Conservation (phyloP, 1,140 invertebrate genomes). For the Brachionus calyciflorus region DNA sequence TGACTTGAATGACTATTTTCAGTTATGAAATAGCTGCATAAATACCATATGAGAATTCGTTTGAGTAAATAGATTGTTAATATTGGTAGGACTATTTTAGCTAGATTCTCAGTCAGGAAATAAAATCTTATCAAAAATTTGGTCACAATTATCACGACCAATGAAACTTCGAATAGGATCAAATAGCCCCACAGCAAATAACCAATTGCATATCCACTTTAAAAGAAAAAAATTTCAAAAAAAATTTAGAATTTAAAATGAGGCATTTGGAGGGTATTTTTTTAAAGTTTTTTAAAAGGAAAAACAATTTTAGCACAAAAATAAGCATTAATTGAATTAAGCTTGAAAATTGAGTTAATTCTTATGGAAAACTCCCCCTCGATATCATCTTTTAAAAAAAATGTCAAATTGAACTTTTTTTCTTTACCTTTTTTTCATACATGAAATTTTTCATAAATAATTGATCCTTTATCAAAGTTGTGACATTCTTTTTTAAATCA, state of each 20-base stretch:
- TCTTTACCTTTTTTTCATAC: slow-evolving; percentile 43
- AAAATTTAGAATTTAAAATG: too few relatives aligned
- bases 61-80: slow-evolving; percentile 24
- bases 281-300: too few relatives aligned
- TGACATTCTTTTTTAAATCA: slow-evolving; percentile 14
- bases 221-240: slow-evolving; percentile 1
- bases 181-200: slow-evolving; percentile 46
- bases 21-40: slow-evolving; percentile 8
- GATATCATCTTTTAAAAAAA: too few relatives aligned
- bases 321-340: too few relatives aligned
- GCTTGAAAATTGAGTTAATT: too few relatives aligned
- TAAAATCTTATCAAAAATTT: slow-evolving; percentile 39
- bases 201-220: slow-evolving; percentile 42
- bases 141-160: not conserved
- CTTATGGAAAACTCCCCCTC: too few relatives aligned
- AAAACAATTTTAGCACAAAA: too few relatives aligned
- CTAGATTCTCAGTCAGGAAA: slow-evolving; percentile 24
- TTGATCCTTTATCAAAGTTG: not conserved
- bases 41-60: slow-evolving; percentile 24
- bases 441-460: slow-evolving; percentile 42
- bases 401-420: too few relatives aligned
- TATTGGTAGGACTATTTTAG: slow-evolving; percentile 42
- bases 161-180: slow-evolving; percentile 28
- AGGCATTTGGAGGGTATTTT: not conserved
- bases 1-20: not conserved